Percentiles rank a stretch among this genome's conserved stretches.
These are phyloP conservation scores for Molossus alvarezi DNA, from an alignment of 2,797 vertebrate species.

Conservation along the genomic window DNA sequence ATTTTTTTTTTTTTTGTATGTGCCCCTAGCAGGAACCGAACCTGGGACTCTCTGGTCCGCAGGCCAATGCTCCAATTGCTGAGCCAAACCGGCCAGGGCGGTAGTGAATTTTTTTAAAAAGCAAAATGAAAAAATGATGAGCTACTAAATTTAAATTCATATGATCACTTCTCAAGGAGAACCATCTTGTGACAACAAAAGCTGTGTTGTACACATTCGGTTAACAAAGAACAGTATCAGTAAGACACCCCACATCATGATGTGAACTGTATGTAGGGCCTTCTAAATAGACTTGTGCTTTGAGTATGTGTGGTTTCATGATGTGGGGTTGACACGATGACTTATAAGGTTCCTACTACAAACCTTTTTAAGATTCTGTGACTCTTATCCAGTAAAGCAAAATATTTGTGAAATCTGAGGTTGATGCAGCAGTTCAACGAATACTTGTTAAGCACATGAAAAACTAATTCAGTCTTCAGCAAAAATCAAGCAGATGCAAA, in stretches of 20 bases:
- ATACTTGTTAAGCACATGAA: background rate
- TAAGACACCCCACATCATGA: no score
- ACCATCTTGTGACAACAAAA: constrained; percentile 52
- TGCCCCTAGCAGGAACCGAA: no score
- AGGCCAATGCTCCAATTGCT: no score
- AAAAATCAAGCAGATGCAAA: constrained; percentile 9
- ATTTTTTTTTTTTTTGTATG: background rate
- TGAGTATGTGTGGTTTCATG: background rate
- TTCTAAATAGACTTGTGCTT: constrained; percentile 16
- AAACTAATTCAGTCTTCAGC: background rate
- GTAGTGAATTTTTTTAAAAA: background rate
- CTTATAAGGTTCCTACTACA: background rate
- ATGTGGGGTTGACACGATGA: background rate
- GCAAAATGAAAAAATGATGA: constrained; percentile 12
- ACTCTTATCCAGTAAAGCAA: constrained; percentile 51
- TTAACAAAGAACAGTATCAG: constrained; percentile 6
- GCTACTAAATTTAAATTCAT: constrained; percentile 13
- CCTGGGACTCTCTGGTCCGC: no score
- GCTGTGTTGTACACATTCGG: background rate
- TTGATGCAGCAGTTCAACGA: background rate
- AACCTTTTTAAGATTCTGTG: constrained; percentile 57
- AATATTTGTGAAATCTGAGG: background rate
- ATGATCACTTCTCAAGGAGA: constrained; percentile 33
- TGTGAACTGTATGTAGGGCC: background rate
- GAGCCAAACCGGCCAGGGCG: no score